These are phyloP conservation scores for Andricus curvator DNA, from an alignment of 2,888 invertebrate genomes.

Conservation along the genomic window DNA sequence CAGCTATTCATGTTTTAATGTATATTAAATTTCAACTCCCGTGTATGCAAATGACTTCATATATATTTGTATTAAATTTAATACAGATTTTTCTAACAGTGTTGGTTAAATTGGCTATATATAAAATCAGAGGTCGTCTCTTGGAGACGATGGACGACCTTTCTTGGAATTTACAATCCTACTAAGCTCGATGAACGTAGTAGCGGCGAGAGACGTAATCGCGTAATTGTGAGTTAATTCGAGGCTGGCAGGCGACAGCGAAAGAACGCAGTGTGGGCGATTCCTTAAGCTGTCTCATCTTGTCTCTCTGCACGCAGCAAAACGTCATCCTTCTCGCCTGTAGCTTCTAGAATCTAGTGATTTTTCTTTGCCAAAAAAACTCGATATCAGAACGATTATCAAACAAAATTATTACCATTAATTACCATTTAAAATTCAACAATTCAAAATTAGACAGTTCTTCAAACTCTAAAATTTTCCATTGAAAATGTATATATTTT, in stretches of 20 bases:
- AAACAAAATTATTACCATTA: background rate
- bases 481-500: no score
- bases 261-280: constrained; percentile 69
- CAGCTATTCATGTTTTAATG: no score
- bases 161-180: constrained; percentile 50
- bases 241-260: constrained; percentile 66
- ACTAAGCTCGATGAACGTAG: constrained; percentile 12
- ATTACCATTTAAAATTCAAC: no score
- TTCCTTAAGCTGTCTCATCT: constrained; percentile 55
- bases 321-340: constrained; percentile 49
- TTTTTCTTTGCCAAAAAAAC: constrained; percentile 27
- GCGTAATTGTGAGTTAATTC: constrained; percentile 76
- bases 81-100: no score
- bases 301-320: constrained; percentile 51
- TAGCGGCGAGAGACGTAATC: constrained; percentile 63
- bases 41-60: background rate
- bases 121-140: background rate
- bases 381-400: background rate
- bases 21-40: no score
- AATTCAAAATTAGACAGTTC: no score
- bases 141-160: constrained; percentile 20
- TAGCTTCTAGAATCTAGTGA: constrained; percentile 44
- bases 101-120: background rate
- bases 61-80: no score
- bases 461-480: no score